Evolutionary conservation across 2,888 invertebrate genomes (phyloP).

Genomic region (Drepana falcataria): DNA sequence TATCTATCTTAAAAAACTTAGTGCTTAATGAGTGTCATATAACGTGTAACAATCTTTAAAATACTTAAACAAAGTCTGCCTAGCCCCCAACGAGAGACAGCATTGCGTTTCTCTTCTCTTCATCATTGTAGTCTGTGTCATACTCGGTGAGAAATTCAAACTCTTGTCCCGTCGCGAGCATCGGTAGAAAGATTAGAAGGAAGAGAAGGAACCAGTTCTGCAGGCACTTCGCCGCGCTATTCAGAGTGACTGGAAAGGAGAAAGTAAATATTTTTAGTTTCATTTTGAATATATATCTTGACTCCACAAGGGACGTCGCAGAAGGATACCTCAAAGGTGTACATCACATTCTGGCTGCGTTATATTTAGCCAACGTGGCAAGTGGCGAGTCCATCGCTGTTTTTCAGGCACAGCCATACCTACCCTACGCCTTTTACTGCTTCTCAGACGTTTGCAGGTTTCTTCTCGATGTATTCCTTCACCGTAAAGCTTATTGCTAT

Average conservation of each 20-base stretch:
- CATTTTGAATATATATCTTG: too few species aligned
- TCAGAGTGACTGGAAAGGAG: conserved; percentile 60
- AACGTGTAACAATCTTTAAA: not conserved
- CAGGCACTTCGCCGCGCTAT: conserved; percentile 38
- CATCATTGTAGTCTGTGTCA: conserved; percentile 32
- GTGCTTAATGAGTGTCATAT: not conserved
- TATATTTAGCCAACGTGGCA: too few species aligned
- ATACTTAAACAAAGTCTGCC: conserved; percentile 9
- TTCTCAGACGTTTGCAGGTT: too few species aligned
- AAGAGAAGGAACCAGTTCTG: conserved; percentile 54
- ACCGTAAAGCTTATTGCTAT: too few species aligned
- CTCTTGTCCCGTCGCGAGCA: conserved; percentile 44
- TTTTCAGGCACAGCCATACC: too few species aligned
- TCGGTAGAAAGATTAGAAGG: conserved; percentile 51
- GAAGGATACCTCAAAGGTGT: too few species aligned
- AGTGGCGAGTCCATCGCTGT: too few species aligned
- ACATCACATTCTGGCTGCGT: too few species aligned
- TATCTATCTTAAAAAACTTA: not conserved
- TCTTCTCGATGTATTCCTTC: too few species aligned
- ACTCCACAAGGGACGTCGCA: too few species aligned
- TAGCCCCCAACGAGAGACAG: conserved; percentile 43
- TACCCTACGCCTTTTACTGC: too few species aligned
- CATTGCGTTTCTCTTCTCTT: conserved; percentile 18
- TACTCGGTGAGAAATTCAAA: conserved; percentile 26
- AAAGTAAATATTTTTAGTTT: not conserved